phyloP scores from a whole-genome alignment of 2,888 invertebrate species.

The Callimorpha dominula region DNA sequence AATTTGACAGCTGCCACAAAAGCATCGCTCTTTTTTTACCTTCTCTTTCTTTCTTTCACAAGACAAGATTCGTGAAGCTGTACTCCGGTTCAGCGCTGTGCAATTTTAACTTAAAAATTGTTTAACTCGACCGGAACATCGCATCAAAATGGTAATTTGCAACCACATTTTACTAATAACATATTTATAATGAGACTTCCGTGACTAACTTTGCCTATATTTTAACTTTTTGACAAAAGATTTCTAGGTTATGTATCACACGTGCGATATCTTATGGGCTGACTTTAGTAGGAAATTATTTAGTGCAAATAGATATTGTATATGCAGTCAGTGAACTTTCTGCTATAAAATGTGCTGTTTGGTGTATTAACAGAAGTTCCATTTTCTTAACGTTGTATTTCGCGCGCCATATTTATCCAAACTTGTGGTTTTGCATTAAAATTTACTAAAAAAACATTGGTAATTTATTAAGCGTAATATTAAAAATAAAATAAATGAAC shows the following conservation, averaged over 20 bases:
- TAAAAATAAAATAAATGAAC: background rate
- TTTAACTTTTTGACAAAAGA: background rate
- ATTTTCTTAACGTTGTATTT: background rate
- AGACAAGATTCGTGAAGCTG: slow-evolving; percentile 70
- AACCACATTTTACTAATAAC: background rate
- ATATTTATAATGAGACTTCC: background rate
- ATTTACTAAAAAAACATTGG: background rate
- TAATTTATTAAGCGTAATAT: background rate
- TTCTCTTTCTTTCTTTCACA: slow-evolving; percentile 65
- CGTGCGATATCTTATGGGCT: slow-evolving; percentile 54
- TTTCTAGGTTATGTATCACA: slow-evolving; percentile 72
- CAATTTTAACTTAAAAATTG: slow-evolving; percentile 89
- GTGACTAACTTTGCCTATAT: background rate
- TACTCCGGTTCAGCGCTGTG: slow-evolving; percentile 96
- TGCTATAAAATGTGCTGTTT: background rate
- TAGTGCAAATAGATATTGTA: background rate
- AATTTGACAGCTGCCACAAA: slow-evolving; percentile 4
- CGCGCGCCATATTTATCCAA: background rate
- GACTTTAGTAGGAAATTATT: background rate
- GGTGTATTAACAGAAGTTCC: background rate
- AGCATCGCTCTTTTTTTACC: too few relatives aligned
- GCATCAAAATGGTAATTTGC: slow-evolving; percentile 86
- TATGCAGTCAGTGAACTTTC: background rate
- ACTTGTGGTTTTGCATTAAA: background rate
- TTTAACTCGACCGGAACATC: slow-evolving; percentile 94